phyloP scores from a whole-genome alignment of 2,113 vertebrate genomes.

The Calyptommatus sinebrachiatus region DNA sequence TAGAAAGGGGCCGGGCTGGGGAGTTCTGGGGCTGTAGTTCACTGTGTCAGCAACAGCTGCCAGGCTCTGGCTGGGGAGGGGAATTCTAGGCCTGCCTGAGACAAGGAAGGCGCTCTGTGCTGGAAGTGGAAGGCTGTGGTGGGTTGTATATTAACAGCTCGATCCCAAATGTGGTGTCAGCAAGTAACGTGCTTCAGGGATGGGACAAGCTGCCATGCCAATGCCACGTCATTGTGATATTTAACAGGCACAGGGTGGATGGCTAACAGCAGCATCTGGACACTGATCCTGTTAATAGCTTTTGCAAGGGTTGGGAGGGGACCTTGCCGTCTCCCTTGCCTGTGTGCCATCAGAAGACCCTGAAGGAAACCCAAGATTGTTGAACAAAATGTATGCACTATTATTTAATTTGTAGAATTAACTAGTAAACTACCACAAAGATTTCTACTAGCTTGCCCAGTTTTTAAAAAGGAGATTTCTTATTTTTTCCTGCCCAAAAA shows the following conservation, averaged over 20 bases:
- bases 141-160: not conserved
- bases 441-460: not conserved
- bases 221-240: not conserved
- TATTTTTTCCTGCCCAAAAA: not conserved
- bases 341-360: not conserved
- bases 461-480: not conserved
- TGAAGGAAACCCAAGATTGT: not conserved
- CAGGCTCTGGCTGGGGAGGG: conserved; percentile 4
- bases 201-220: not conserved
- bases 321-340: not conserved
- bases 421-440: not conserved
- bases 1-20: conserved; percentile 37
- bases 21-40: conserved; percentile 27
- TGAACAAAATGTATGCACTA: not conserved
- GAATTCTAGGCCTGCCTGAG: not conserved
- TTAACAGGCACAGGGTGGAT: not conserved
- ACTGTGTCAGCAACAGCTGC: conserved; percentile 31
- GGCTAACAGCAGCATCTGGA: not conserved
- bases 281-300: not conserved
- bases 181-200: not conserved
- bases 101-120: not conserved
- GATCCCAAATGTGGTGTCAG: not conserved
- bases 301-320: not conserved
- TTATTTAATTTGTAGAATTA: not conserved
- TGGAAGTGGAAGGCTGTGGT: not conserved